Percentiles rank a stretch among this genome's conserved stretches.
Conservation (phyloP, 2,888 invertebrate genomes). For the Pyrgus malvae region DNA sequence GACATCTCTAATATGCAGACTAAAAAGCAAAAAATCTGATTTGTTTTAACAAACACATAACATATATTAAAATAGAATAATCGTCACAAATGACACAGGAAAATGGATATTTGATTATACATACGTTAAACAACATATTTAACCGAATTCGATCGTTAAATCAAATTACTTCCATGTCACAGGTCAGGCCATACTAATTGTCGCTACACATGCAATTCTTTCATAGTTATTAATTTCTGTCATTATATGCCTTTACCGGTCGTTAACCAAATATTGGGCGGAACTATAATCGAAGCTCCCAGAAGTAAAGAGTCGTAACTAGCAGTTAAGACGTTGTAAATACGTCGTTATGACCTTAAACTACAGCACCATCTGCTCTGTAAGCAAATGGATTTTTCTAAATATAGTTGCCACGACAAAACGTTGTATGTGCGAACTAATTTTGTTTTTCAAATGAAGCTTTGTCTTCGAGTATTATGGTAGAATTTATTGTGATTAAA, state of each 20-base stretch:
- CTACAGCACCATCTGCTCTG: background rate
- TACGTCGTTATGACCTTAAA: background rate
- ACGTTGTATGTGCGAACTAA: background rate
- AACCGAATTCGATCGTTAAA: slow-evolving; percentile 37
- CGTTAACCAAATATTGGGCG: slow-evolving; percentile 33
- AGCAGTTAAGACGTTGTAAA: background rate
- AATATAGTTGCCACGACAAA: background rate
- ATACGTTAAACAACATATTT: slow-evolving; percentile 29
- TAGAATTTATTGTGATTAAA: too few species aligned
- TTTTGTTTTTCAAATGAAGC: background rate
- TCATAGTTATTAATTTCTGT: slow-evolving; percentile 41
- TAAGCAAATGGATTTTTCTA: background rate
- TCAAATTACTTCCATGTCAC: slow-evolving; percentile 38
- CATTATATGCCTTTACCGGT: slow-evolving; percentile 33
- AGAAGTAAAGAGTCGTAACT: slow-evolving; percentile 8
- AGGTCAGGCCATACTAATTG: slow-evolving; percentile 35
- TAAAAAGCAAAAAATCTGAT: too few species aligned
- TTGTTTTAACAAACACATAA: too few species aligned
- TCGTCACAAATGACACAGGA: background rate
- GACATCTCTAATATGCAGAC: too few species aligned
- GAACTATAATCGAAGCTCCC: background rate
- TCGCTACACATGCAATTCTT: slow-evolving; percentile 38
- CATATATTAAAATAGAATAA: too few species aligned
- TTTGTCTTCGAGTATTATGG: too few species aligned
- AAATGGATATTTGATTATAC: slow-evolving; percentile 23